Percentiles rank a stretch among this genome's conserved stretches.
Evolutionary conservation across 2,888 invertebrate species (phyloP).

Genomic region (Marasmarcha lunaedactyla): DNA sequence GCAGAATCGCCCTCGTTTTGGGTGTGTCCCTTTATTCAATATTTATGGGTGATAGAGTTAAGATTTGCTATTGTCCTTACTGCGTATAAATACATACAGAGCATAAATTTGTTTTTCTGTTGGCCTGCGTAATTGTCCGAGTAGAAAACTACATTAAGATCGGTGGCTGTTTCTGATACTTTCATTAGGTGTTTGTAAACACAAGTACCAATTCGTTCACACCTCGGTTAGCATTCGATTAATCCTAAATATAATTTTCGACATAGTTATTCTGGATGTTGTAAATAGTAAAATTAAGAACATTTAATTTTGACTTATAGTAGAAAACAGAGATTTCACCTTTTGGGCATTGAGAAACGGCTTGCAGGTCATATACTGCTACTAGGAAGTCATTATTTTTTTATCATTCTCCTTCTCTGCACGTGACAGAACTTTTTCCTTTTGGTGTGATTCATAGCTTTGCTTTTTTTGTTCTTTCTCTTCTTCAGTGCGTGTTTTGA

Average conservation of each 20-base stretch:
- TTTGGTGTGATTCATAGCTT: constrained; percentile 6
- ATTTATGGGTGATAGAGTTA: constrained; percentile 4
- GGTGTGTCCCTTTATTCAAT: too few relatives aligned
- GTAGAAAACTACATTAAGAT: constrained; percentile 15
- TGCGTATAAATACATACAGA: not conserved
- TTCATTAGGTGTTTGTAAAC: constrained; percentile 17
- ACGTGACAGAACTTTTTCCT: constrained; percentile 8
- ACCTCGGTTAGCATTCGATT: constrained; percentile 22
- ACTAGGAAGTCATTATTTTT: constrained; percentile 9
- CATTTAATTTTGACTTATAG: constrained; percentile 1
- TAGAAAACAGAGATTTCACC: too few relatives aligned
- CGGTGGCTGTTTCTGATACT: not conserved
- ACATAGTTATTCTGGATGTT: constrained; percentile 14
- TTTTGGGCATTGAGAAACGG: too few relatives aligned
- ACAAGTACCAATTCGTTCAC: constrained; percentile 23
- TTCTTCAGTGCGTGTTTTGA: constrained; percentile 12
- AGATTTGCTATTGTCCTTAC: not conserved
- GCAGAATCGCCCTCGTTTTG: too few relatives aligned
- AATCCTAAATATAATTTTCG: constrained; percentile 25
- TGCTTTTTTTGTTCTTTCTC: constrained; percentile 10
- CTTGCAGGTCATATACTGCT: constrained; percentile 14
- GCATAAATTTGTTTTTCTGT: not conserved
- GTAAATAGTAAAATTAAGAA: too few relatives aligned
- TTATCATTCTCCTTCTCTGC: constrained; percentile 11
- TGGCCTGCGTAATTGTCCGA: constrained; percentile 18